These are phyloP conservation scores for Orthonychiurus folsomi DNA, from an alignment of 2,888 invertebrate genomes.

Conservation along the genomic window DNA sequence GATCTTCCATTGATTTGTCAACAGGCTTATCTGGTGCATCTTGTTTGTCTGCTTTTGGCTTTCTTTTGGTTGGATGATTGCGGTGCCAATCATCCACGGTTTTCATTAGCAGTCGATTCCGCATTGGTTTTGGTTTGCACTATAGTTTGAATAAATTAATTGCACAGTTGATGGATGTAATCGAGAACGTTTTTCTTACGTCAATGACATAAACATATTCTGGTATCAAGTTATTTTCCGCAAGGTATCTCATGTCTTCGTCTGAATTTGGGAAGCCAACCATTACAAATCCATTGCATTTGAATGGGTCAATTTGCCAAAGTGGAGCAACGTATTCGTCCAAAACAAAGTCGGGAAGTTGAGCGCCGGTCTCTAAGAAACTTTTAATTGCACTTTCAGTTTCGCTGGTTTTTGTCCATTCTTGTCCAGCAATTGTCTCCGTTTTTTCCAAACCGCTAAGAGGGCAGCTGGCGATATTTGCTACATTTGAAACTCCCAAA, in stretches of 20 bases:
- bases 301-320: conserved; percentile 52
- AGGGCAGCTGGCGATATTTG: conserved; percentile 13
- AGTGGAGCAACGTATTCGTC: conserved; percentile 47
- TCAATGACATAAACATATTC: conserved; percentile 43
- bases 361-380: conserved; percentile 49
- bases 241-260: conserved; percentile 51
- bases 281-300: conserved; percentile 50
- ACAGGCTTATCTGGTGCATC: not conserved
- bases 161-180: not conserved
- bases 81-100: conserved; percentile 27
- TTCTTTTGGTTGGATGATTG: conserved; percentile 22
- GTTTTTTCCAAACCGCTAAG: not conserved
- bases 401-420: conserved; percentile 16
- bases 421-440: not conserved
- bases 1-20: too few relatives aligned
- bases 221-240: conserved; percentile 50
- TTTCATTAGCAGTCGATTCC: conserved; percentile 21
- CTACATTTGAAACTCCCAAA: conserved; percentile 16
- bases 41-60: not conserved
- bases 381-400: conserved; percentile 43
- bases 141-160: conserved; percentile 9
- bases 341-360: conserved; percentile 47
- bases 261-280: conserved; percentile 56
- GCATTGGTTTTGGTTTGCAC: conserved; percentile 20
- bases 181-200: conserved; percentile 8